Evolutionary conservation across 2,888 invertebrate species (phyloP).

Genomic region (Galeopsomyia nigrocyanea): DNA sequence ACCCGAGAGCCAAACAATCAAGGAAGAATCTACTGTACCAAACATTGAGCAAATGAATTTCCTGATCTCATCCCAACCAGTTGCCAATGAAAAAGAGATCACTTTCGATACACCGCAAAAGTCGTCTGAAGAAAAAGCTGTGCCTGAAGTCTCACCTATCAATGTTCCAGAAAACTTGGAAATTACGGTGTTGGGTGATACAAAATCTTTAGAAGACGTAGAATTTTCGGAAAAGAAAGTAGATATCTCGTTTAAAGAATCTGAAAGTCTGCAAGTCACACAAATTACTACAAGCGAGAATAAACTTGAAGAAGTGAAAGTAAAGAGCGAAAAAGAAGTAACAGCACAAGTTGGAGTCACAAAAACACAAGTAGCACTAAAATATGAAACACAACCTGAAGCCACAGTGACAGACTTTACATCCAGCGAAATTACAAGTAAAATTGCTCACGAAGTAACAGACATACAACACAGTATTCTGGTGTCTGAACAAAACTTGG

Average conservation of each 20-base stretch:
- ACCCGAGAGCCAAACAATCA: conserved; percentile 32
- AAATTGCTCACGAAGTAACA: conserved; percentile 59
- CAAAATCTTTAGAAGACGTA: conserved; percentile 48
- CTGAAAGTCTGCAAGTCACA: conserved; percentile 65
- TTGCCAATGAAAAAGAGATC: conserved; percentile 37
- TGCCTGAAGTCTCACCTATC: conserved; percentile 49
- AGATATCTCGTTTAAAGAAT: conserved; percentile 59
- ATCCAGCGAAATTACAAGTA: conserved; percentile 56
- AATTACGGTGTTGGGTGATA: conserved; percentile 49
- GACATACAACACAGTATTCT: conserved; percentile 69
- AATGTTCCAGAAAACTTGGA: conserved; percentile 56
- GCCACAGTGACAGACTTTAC: conserved; percentile 57
- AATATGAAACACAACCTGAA: conserved; percentile 62
- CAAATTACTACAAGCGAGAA: conserved; percentile 67
- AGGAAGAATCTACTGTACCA: neutral
- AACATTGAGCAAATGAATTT: conserved; percentile 49
- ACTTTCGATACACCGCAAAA: neutral
- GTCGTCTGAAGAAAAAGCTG: conserved; percentile 48
- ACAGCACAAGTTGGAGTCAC: conserved; percentile 68
- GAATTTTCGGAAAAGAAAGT: conserved; percentile 50
- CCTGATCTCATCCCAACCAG: conserved; percentile 31
- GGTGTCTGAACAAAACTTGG: conserved; percentile 70
- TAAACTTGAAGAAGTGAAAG: conserved; percentile 64
- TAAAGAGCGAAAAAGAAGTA: conserved; percentile 68
- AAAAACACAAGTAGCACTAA: conserved; percentile 68